These are phyloP conservation scores for Sabatieria punctata DNA, from an alignment of 2,888 invertebrate species.

Conservation along the genomic window DNA sequence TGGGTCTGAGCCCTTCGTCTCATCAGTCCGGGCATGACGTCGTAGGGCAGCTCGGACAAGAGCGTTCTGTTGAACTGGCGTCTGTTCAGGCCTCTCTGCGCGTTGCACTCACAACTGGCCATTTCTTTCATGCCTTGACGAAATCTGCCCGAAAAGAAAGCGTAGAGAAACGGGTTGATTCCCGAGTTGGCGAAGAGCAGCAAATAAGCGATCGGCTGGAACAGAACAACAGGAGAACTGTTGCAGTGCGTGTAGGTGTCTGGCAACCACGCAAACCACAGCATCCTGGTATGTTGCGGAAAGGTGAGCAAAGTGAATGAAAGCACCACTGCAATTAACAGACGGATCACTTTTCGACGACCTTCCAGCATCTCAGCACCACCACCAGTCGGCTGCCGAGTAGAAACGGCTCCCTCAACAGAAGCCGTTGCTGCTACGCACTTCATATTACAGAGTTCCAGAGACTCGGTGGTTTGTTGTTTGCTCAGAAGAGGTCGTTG, in stretches of 20 bases:
- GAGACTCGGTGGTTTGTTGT: no score
- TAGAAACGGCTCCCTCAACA: no score
- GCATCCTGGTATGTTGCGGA: constrained; percentile 68
- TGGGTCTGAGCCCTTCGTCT: no score
- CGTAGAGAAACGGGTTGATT: constrained; percentile 73
- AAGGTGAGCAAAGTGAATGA: constrained; percentile 74
- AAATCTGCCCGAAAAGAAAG: constrained; percentile 63
- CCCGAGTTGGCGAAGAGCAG: constrained; percentile 75
- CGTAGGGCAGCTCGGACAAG: no score
- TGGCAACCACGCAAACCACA: background rate
- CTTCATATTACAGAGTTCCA: no score
- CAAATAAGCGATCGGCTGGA: constrained; percentile 57
- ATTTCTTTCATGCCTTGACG: constrained; percentile 67
- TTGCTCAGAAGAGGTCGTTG: no score
- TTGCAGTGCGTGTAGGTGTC: background rate
- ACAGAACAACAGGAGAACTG: constrained; percentile 9
- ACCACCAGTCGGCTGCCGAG: no score
- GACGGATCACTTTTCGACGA: constrained; percentile 63
- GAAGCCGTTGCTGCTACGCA: no score
- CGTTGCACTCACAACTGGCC: constrained; percentile 44
- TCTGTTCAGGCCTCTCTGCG: no score
- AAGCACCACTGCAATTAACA: constrained; percentile 69
- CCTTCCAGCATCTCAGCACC: no score
- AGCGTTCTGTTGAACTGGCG: no score
- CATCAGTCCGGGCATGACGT: no score